These are phyloP conservation scores for Dicyrtomina minuta DNA, from an alignment of 2,888 invertebrate genomes.

Conservation along the genomic window DNA sequence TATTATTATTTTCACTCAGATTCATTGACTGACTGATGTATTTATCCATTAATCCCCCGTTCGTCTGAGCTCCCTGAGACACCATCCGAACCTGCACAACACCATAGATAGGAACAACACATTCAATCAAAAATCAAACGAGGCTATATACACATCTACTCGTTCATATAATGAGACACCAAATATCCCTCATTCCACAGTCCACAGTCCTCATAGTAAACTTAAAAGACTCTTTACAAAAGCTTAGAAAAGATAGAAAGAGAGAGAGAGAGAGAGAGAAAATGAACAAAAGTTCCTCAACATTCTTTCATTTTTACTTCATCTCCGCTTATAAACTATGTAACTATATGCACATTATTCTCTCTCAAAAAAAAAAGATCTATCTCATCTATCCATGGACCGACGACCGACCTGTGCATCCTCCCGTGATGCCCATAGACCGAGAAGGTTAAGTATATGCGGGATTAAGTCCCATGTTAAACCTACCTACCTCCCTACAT, in stretches of 20 bases:
- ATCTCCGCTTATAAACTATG: background rate
- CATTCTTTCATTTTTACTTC: background rate
- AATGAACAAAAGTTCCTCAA: background rate
- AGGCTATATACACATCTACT: background rate
- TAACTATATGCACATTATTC: too few species aligned
- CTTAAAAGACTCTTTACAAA: background rate
- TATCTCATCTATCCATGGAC: too few species aligned
- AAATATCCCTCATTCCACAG: background rate
- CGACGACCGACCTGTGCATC: too few species aligned
- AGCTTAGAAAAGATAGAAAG: background rate
- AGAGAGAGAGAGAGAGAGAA: too few species aligned
- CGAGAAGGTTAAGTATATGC: too few species aligned
- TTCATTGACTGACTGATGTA: constrained; percentile 33
- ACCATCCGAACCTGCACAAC: constrained; percentile 75
- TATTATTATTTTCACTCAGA: constrained; percentile 20
- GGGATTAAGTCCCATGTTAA: too few species aligned
- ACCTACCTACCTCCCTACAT: too few species aligned
- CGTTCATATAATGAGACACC: background rate
- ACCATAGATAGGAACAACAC: background rate
- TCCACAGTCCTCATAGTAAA: background rate
- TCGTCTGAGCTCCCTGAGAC: constrained; percentile 86
- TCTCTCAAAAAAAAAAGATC: too few species aligned
- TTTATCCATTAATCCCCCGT: constrained; percentile 61
- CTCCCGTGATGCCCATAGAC: too few species aligned
- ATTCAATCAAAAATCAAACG: background rate